A percentile compares a stretch with the other conserved stretches of the same genome.
These are phyloP conservation scores for Anser cygnoides DNA, from an alignment of 2,113 vertebrate species.

Conservation along the genomic window DNA sequence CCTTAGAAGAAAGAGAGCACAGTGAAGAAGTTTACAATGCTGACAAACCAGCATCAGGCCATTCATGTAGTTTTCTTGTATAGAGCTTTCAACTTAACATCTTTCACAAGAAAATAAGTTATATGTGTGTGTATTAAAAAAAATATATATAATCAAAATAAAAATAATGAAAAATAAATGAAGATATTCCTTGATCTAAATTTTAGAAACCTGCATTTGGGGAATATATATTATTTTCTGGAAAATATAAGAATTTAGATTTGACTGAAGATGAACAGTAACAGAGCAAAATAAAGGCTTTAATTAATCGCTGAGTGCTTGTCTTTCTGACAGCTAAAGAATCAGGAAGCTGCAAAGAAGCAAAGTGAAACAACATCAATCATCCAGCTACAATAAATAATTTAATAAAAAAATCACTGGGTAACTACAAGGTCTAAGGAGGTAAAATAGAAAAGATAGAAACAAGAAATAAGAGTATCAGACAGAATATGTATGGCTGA, in stretches of 20 bases:
- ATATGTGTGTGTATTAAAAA: background rate
- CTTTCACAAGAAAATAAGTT: background rate
- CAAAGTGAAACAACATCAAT: conserved; percentile 76
- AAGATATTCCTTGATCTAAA: conserved; percentile 34
- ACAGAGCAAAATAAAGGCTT: conserved; percentile 62
- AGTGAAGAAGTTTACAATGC: background rate
- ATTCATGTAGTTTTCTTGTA: background rate
- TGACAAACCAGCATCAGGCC: background rate
- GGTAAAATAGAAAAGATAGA: conserved; percentile 38
- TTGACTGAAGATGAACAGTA: conserved; percentile 70
- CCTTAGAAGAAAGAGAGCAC: background rate
- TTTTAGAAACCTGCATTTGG: conserved; percentile 11
- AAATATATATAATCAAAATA: conserved; percentile 12
- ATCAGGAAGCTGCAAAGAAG: conserved; percentile 73
- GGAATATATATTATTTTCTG: conserved; percentile 74
- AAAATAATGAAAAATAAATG: conserved; percentile 46
- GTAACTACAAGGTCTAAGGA: conserved; percentile 61
- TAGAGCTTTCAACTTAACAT: background rate
- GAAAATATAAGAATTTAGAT: conserved; percentile 54
- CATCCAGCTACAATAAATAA: conserved; percentile 78
- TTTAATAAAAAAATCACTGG: conserved; percentile 77
- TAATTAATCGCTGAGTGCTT: conserved; percentile 77
- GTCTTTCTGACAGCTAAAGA: conserved; percentile 78
- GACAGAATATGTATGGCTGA: conserved; percentile 12
- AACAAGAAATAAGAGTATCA: conserved; percentile 56